phyloP scores from a whole-genome alignment of 1,140 invertebrate genomes.

The Phymorhynchus buccinoides region DNA sequence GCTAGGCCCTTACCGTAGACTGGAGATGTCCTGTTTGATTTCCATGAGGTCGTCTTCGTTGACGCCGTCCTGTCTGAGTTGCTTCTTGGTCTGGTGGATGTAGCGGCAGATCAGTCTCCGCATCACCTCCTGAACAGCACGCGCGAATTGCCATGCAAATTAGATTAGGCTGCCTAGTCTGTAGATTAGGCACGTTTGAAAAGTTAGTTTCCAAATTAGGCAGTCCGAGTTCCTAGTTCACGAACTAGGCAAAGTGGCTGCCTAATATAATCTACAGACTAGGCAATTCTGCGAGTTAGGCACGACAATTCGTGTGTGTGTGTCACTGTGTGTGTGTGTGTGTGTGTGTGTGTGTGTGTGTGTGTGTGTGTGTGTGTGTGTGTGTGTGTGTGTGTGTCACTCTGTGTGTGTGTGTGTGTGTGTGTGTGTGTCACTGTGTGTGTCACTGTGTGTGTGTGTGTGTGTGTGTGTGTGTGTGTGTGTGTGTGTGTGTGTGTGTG shows the following conservation, averaged over 20 bases:
- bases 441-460: slow-evolving; percentile 22
- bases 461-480: slow-evolving; percentile 32
- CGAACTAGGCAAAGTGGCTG: no score
- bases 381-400: slow-evolving; percentile 36
- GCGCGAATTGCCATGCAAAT: no score
- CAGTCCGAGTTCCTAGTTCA: no score
- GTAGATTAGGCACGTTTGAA: no score
- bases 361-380: slow-evolving; percentile 21
- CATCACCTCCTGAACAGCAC: slow-evolving; percentile 75
- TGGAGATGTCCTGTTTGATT: slow-evolving; percentile 79
- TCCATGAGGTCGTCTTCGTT: slow-evolving; percentile 78
- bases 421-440: slow-evolving; percentile 40
- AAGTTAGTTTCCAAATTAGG: no score
- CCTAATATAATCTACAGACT: no score
- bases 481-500: slow-evolving; percentile 18
- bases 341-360: background rate
- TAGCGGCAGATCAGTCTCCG: slow-evolving; percentile 75
- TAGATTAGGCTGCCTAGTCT: no score
- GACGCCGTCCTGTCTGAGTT: slow-evolving; percentile 77
- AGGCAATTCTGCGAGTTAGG: no score
- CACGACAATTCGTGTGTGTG: no score
- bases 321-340: background rate
- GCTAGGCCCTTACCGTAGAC: slow-evolving; percentile 77
- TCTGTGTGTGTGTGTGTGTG: slow-evolving; percentile 30
- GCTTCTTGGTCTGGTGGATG: slow-evolving; percentile 77